These are phyloP conservation scores for Helicolenus hilgendorfi DNA, from an alignment of 2,797 vertebrate species.

Conservation along the genomic window DNA sequence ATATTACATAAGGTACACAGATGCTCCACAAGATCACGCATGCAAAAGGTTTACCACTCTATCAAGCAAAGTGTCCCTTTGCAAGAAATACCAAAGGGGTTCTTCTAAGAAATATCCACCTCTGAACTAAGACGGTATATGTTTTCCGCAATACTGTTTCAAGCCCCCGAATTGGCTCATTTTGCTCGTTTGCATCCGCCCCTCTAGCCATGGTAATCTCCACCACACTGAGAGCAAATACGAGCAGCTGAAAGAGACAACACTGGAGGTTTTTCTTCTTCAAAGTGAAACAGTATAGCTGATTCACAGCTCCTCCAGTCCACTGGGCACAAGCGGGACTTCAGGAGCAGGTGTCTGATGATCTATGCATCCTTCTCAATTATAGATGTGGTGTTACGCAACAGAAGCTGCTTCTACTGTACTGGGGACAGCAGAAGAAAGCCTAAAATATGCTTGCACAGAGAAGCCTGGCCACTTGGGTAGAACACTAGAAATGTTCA, in stretches of 20 bases:
- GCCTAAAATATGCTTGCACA: conserved; percentile 36
- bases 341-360: conserved; percentile 70
- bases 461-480: neutral
- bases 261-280: conserved; percentile 27
- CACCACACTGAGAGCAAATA: conserved; percentile 13
- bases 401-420: conserved; percentile 55
- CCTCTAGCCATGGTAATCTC: conserved; percentile 1
- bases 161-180: neutral
- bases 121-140: neutral
- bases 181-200: conserved; percentile 3
- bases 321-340: conserved; percentile 24
- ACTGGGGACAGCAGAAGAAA: conserved; percentile 12
- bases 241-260: conserved; percentile 9
- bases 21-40: neutral
- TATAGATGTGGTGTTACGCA: conserved; percentile 78
- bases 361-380: conserved; percentile 77
- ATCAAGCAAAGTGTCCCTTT: neutral
- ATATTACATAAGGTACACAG: neutral
- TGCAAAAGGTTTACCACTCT: neutral
- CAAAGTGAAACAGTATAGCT: conserved; percentile 3
- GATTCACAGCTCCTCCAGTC: conserved; percentile 52
- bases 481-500: neutral
- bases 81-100: neutral
- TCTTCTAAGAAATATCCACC: neutral
- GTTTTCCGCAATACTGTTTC: neutral